Conservation (phyloP, 1,140 invertebrate species). For the Bombus balteatus region DNA sequence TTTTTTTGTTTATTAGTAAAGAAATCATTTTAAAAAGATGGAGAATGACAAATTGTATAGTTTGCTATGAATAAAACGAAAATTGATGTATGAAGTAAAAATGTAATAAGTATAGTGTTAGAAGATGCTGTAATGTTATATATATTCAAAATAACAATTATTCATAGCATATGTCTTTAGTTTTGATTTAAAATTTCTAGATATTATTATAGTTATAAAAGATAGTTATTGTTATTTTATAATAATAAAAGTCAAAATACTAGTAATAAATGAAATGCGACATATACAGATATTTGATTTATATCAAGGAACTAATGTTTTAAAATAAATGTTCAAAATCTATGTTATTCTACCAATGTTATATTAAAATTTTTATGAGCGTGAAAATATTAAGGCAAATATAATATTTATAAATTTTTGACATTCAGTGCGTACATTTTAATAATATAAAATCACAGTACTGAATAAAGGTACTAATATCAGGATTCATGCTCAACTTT, state of each 20-base stretch:
- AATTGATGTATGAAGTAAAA: not conserved
- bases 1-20: constrained; percentile 4
- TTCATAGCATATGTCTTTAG: constrained; percentile 28
- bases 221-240: constrained; percentile 1
- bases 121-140: constrained; percentile 11
- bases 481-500: constrained; percentile 34
- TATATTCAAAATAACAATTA: constrained; percentile 28
- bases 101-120: constrained; percentile 14
- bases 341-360: constrained; percentile 29
- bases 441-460: constrained; percentile 69
- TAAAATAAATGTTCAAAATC: constrained; percentile 42
- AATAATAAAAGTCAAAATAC: constrained; percentile 2
- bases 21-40: not conserved
- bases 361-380: constrained; percentile 55
- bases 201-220: constrained; percentile 8
- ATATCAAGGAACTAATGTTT: constrained; percentile 28
- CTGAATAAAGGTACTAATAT: constrained; percentile 48
- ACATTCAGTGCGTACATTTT: constrained; percentile 49
- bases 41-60: not conserved
- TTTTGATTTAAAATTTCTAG: constrained; percentile 23
- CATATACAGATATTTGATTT: constrained; percentile 30
- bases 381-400: constrained; percentile 73
- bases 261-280: constrained; percentile 22
- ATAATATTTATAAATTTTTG: constrained; percentile 61
- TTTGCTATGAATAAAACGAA: constrained; percentile 12